Base-by-base conservation (phyloP, 1,140 invertebrate species). In the Drosophila arawakana region DNA sequence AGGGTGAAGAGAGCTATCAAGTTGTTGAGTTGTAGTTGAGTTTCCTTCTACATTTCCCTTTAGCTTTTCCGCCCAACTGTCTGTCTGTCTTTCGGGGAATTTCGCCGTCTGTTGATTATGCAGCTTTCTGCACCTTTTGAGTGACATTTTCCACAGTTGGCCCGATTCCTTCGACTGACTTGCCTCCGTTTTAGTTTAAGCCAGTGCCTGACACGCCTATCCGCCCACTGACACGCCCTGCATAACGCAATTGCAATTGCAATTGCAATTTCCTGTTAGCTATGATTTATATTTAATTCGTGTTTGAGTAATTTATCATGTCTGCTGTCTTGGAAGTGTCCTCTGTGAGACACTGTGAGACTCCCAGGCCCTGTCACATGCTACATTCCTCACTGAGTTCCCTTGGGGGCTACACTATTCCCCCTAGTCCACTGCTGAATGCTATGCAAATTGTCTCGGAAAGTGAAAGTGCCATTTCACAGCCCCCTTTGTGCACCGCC, bases 271-370 rank as follows among this genome's bases (percentile, higher is more conserved):
- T 83, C 67, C 80, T 67, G 70, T 67, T 50, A 68, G 79, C 54
- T 50, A 73, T 73, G 71, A 73, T 86, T 88, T 86, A 86, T 83
- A 78, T 83, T 89, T 76, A 81, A 89, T 89, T 84, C 84, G 83
- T 84, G 80, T 84, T 76, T 61, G 60, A 76, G 84, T 78, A 78
- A 89, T 89, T 89, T 89, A 89, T 89, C 84, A 83, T 80, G 74
- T 81, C 81, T 70, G 65, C 81, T 70, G 65, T 41, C 57, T 69
- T 11, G 73, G 55, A 61, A 35, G 7, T 54, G 50, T 54, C 50
- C 57, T 43, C n/a, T 43, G 41, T 58, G 61, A 62, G 50, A 35
- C 57, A n/a, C 5, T 43, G 41, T 58, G 61, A 62, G 50, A 35
- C 54, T 46, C 15, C 9, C 37, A 21, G 18, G 13, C 11, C 41